Evolutionary conservation across 2,113 vertebrate genomes (phyloP).

Genomic region (Corynorhinus townsendii): DNA sequence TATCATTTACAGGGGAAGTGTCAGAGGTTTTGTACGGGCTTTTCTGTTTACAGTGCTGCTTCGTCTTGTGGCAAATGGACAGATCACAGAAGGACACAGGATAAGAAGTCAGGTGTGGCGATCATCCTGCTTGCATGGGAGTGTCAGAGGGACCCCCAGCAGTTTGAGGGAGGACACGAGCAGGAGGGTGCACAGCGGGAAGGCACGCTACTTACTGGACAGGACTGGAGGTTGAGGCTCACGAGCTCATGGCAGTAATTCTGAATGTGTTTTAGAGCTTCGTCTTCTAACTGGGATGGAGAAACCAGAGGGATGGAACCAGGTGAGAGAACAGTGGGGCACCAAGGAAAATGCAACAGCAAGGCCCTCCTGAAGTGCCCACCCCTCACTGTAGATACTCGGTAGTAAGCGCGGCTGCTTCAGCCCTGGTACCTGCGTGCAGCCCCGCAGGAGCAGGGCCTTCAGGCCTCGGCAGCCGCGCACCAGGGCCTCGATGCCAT

Average conservation of each 20-base stretch:
- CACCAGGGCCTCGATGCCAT: constrained; percentile 92
- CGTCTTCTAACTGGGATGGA: constrained; percentile 87
- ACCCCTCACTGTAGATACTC: neutral
- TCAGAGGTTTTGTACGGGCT: neutral
- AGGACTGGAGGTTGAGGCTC: constrained; percentile 93
- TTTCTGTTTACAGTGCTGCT: neutral
- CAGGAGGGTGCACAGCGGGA: neutral
- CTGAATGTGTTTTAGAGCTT: constrained; percentile 92
- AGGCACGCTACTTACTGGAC: constrained; percentile 83
- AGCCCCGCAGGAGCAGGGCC: constrained; percentile 92
- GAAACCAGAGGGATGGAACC: constrained; percentile 6
- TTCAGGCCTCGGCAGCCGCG: constrained; percentile 88
- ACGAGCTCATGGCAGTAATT: constrained; percentile 91
- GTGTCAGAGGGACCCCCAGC: neutral
- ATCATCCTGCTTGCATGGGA: no score
- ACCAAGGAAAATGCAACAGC: neutral
- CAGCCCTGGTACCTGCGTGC: constrained; percentile 87
- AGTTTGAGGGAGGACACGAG: no score
- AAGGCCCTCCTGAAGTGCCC: neutral
- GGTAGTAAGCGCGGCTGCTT: neutral
- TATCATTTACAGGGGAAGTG: neutral
- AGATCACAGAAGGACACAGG: neutral
- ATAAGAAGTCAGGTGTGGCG: neutral
- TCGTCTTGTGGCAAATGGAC: neutral
- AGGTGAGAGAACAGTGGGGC: neutral